phyloP scores from a whole-genome alignment of 1,140 invertebrate genomes.

The Bicyclus anynana region DNA sequence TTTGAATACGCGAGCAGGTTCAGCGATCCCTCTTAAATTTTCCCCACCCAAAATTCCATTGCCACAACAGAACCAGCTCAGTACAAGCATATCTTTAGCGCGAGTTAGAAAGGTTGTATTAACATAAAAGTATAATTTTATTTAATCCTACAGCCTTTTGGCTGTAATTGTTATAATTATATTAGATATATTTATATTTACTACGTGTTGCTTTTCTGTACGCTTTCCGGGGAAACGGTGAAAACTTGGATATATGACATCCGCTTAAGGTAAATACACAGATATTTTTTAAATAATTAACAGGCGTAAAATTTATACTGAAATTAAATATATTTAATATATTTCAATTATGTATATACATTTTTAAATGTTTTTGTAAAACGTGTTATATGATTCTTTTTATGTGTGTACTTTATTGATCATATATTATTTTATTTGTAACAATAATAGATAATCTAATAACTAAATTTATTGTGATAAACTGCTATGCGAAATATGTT shows the following conservation, averaged over 20 bases:
- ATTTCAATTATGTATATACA: no score
- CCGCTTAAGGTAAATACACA: background rate
- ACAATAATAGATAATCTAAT: no score
- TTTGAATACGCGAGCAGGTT: background rate
- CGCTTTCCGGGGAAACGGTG: background rate
- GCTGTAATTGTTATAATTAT: no score
- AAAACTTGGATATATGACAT: background rate
- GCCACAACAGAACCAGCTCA: background rate
- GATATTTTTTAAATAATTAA: background rate
- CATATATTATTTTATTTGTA: no score
- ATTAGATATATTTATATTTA: background rate
- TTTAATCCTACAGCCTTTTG: background rate
- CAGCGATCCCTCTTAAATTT: background rate
- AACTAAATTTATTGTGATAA: no score
- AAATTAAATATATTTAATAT: no score
- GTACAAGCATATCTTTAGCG: constrained; percentile 3
- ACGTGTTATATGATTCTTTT: no score
- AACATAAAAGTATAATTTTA: background rate
- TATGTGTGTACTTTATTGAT: no score
- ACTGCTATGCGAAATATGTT: no score
- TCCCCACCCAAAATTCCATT: constrained; percentile 8
- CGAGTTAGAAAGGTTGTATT: background rate
- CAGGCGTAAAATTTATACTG: no score
- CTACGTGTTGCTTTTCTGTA: background rate
- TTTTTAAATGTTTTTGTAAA: no score